Base-by-base conservation (phyloP, 1,140 invertebrate species). In the Psix sp. region DNA sequence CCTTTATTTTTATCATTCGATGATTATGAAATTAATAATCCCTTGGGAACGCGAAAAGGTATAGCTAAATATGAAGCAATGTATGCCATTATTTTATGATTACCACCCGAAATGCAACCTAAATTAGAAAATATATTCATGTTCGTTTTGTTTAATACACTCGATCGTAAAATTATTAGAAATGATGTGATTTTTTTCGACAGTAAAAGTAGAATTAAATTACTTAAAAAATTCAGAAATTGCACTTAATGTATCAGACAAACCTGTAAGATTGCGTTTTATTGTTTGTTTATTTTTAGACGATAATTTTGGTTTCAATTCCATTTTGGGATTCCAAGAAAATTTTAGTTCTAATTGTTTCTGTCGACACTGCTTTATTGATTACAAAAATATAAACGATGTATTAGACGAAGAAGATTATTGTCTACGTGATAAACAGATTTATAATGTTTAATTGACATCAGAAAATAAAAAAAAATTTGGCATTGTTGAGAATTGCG, bases 41-140 rank as follows among this genome's bases (percentile, higher is more conserved):
- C 79, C 11, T 43, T 84, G 14, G 77, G 81, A 2, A 65, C 71
- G 11, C 77, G 77, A 52, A 57, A 74, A 46, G 72, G 66, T 6
- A 33, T 73, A 6, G 54, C 76, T 15, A 81, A 80, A 68, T 65
- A 78, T 29, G 71, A 79, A 9, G 77, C 59, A 9, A 43, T 78
- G 4, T 81, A 83, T 66, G 21, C 77, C 46, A 76, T 49, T 15
- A 62, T 83, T 6, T 66, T 76, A 4, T 77, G 70, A 62, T 52
- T 83, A 9, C 80, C 79, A 11, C 45, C 29, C 1, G 26, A 48
- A 24, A 65, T 73, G 40, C 54, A 45, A 26, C 70, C 66, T 10
- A 62, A 72, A 68, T 16, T 82, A 15, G 38, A 78, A 40, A 76
- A 81, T 59, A 81, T 84, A 38, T 83, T 81, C 71, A 4, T 24